Conservation (phyloP, 1,140 invertebrate genomes). For the Sesamia nonagrioides region DNA sequence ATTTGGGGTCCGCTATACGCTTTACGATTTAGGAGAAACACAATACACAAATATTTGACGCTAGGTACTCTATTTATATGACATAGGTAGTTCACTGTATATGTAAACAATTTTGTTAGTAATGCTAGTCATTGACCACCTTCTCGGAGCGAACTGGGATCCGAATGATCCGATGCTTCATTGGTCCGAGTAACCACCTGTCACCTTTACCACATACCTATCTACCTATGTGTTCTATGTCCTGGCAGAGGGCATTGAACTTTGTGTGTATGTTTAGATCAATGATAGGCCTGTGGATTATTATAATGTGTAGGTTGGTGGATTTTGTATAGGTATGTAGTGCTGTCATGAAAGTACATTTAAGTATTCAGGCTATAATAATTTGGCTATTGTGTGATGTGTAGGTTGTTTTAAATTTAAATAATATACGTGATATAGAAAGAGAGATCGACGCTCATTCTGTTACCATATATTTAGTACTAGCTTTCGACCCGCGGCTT, state of each 20-base stretch:
- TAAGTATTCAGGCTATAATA: not conserved
- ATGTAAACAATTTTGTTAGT: not conserved
- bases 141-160: not conserved
- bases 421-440: not conserved
- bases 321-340: not conserved
- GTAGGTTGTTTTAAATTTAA: not conserved
- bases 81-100: no score
- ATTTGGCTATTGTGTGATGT: not conserved
- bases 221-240: not conserved
- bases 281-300: not conserved
- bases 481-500: no score
- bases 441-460: no score
- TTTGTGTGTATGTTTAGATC: conserved; percentile 21
- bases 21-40: no score
- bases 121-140: not conserved
- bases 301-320: not conserved
- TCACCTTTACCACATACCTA: not conserved
- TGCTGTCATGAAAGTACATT: not conserved
- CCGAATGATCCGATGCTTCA: not conserved
- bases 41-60: no score
- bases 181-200: not conserved
- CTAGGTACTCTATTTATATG: no score
- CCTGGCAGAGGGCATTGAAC: not conserved
- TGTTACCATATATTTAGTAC: no score
- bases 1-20: no score